Evolutionary conservation across 53 echinoderm and acorn worm species (phyloP), one percentile per base, ranked within the genome.

Genomic region (Echinometra lucunter): DNA sequence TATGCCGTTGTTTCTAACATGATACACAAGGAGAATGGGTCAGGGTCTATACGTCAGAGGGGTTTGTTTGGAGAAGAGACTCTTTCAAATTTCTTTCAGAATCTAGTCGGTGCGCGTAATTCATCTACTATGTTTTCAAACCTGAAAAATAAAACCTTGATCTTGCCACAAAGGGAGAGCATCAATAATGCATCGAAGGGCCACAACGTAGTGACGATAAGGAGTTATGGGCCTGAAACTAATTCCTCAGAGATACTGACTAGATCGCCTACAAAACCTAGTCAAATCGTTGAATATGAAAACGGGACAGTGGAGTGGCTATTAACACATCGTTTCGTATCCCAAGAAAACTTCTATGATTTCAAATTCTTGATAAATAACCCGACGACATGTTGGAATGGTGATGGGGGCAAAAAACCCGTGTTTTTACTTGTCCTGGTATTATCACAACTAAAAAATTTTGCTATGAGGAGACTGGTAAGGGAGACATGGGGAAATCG

Each of bases 401-500:
- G 3, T 19, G 63, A 63, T 63, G 53, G 63, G 56, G 63, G 63
- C 21, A 21, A 63, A 23, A 63, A 63, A 16, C 63, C 63, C 21
- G 63, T 63, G 4, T 63, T 63, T 15, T 63, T 63, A 4, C 63
- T 63, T 63, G 63, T 63, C 11, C 63, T 63, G 63, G 63, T 63
- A 21, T 19, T 63, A 63, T 63, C 63, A 21, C 63, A 63, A 63
- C 63, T 63, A 0, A 63, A 63, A 21, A 63, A 63, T 63, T 63
- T 15, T 15, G 63, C 63, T 63, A 63, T 63, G 63, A 9, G 63
- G 63, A 63, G 23, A 63, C 23, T 63, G 63, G 63, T 63, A 4
- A 18, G 63, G 21, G 91, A 96, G 81, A 94, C 96, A 44, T 96
- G 96, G 96, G 96, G 94, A 10, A 91, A 80, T 55, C 91, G 10